phyloP scores from a whole-genome alignment of 2,797 vertebrate species.

The Tachyglossus aculeatus region DNA sequence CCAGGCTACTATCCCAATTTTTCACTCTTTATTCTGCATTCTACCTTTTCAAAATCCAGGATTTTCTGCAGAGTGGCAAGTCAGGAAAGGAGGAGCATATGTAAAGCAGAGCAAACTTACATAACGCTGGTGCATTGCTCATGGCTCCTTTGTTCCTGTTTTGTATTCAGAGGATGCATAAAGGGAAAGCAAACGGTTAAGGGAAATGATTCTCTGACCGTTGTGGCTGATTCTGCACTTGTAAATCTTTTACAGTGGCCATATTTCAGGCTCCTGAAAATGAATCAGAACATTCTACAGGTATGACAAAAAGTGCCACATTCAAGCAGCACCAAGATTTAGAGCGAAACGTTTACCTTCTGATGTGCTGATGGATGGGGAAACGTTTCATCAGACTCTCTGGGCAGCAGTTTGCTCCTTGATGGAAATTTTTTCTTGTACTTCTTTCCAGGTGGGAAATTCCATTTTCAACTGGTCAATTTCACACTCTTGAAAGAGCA shows the following conservation, averaged over 20 bases:
- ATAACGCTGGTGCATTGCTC: conserved; percentile 11
- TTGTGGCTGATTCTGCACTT: conserved; percentile 9
- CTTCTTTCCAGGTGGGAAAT: conserved; percentile 40
- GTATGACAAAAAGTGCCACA: conserved; percentile 23
- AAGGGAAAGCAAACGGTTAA: conserved; percentile 58
- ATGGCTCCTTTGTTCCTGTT: conserved; percentile 14
- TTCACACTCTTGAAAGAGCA: too few relatives aligned
- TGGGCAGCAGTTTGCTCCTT: conserved; percentile 32
- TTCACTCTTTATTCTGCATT: background rate
- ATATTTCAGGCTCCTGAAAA: conserved; percentile 56
- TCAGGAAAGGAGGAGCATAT: conserved; percentile 12
- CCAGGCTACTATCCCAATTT: conserved; percentile 3
- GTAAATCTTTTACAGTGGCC: conserved; percentile 48
- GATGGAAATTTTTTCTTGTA: conserved; percentile 43
- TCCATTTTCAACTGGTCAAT: conserved; percentile 28
- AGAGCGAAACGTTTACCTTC: conserved; percentile 54
- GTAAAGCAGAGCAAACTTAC: conserved; percentile 16
- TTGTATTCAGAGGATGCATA: conserved; percentile 23
- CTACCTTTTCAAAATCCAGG: background rate
- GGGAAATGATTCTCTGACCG: conserved; percentile 10
- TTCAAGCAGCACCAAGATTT: conserved; percentile 43
- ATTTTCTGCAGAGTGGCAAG: conserved; percentile 11
- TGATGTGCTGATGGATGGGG: conserved; percentile 61
- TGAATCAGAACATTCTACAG: conserved; percentile 44
- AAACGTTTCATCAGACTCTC: conserved; percentile 50